Base-by-base conservation (phyloP, 2,888 invertebrate genomes). In the Peribatodes rhomboidaria region DNA sequence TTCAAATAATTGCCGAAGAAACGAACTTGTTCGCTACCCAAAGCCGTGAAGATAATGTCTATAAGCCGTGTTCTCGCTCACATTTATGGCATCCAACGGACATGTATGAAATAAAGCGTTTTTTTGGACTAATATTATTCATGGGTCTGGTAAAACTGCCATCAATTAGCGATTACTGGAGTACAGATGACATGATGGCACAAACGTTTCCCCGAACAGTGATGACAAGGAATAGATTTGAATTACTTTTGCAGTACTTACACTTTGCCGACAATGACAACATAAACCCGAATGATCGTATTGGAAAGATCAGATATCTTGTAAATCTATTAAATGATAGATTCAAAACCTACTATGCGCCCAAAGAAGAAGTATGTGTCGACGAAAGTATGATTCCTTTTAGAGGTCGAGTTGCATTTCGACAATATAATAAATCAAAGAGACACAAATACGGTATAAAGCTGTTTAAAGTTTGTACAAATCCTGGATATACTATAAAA, bases 401-500 rank as follows among this genome's bases (percentile, higher is more conserved):
- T 61, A 66, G 75, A 68, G 77, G 77, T 7, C 74, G 76, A 14
- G 68, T 77, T 31, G 65, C 74, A 55, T 80, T 78, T 49, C 64
- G 74, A 39, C 78, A 80, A 56, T 78, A 78, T 57, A 78, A 77
- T 63, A 77, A 80, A 65, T 65, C 57, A 49, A 76, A 79, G 50
- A 49, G 71, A 20, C 71, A 73, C 46, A 72, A 71, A 46, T 74
- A 80, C 60, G 78, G 76, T 0, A 75, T 79, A 1, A 80, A 81
- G 59, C 41, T 68, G 10, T 81, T 84, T 58, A 83, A 85, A 74
- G 18, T 80, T 9, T 80, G 79, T 54, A 71, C 71, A 3, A 0
- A 67, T 35, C 79, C 79, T 6, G 80, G 80, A 7, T 82, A 82
- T 70, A 80, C 79, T 14, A 69, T 39, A 52, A 76, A 76, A 69